Conservation (phyloP, 92 coral and sea anemone species). For the Anthopleura xanthogrammica region DNA sequence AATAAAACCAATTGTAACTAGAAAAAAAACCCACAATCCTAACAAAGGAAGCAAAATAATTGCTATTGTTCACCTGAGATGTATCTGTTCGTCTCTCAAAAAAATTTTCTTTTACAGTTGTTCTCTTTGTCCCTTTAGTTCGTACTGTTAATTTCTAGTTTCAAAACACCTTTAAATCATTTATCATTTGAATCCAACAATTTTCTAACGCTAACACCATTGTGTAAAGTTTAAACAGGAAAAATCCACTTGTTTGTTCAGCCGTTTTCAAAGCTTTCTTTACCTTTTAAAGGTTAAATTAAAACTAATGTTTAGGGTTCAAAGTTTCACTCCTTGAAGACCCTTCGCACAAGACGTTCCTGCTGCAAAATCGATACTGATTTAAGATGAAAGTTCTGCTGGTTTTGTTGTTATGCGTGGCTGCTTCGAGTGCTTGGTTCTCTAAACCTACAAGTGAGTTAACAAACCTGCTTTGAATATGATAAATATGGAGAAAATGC, state of each 20-base stretch:
- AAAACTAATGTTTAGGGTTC: not conserved
- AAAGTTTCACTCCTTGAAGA: not conserved
- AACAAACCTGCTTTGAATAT: not conserved
- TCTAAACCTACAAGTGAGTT: conserved; percentile 13
- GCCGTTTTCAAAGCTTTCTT: not conserved
- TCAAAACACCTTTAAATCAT: too few species aligned
- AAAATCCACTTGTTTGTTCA: not conserved
- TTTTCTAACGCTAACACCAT: not conserved
- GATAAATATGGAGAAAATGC: too few species aligned
- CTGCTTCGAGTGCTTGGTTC: conserved; percentile 5
- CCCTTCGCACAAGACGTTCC: not conserved
- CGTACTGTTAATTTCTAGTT: too few species aligned
- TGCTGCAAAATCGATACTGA: not conserved
- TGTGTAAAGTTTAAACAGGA: not conserved
- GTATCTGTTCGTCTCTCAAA: too few species aligned
- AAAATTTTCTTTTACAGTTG: too few species aligned
- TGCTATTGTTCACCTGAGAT: too few species aligned
- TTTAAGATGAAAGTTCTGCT: not conserved
- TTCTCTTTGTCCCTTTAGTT: too few species aligned
- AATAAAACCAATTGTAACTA: too few species aligned
- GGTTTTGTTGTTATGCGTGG: not conserved
- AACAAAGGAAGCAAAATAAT: too few species aligned
- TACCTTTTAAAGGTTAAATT: not conserved
- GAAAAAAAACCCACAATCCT: too few species aligned
- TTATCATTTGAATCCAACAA: not conserved